These are phyloP conservation scores for Bradypodion ventrale DNA, from an alignment of 2,797 vertebrate genomes.

Conservation along the genomic window DNA sequence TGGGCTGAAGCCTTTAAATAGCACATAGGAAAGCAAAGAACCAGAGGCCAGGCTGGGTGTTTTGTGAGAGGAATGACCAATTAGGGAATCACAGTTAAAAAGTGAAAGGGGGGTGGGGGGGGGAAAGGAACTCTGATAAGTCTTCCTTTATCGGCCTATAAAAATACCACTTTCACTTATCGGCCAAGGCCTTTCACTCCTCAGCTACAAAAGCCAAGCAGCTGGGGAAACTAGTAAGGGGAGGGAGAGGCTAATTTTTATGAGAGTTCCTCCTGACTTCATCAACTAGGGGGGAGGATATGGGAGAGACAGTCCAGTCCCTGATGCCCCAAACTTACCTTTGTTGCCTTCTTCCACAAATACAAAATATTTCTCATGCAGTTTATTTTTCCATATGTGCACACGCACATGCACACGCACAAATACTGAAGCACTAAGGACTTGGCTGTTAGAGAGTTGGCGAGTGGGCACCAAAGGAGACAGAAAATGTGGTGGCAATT, in stretches of 20 bases:
- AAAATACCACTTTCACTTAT: conserved; percentile 80
- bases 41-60: neutral
- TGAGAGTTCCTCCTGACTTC: too few species aligned
- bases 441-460: too few species aligned
- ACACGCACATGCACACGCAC: too few species aligned
- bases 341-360: neutral
- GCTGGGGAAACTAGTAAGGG: neutral
- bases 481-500: too few species aligned
- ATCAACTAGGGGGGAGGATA: conserved; percentile 1
- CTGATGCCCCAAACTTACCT: too few species aligned
- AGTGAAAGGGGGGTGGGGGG: neutral
- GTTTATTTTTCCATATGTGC: too few species aligned
- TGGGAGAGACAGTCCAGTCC: too few species aligned
- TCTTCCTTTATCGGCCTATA: conserved; percentile 75
- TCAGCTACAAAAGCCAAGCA: conserved; percentile 52
- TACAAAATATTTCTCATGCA: too few species aligned
- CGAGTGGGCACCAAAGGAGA: too few species aligned
- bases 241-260: too few species aligned
- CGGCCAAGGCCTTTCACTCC: conserved; percentile 62
- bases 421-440: too few species aligned
- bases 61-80: conserved; percentile 57
- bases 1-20: conserved; percentile 3
- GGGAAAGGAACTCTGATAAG: conserved; percentile 69
- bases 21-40: neutral
- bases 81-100: conserved; percentile 69